phyloP scores from a whole-genome alignment of 2,888 invertebrate genomes.

The Chrysina gloriosa region DNA sequence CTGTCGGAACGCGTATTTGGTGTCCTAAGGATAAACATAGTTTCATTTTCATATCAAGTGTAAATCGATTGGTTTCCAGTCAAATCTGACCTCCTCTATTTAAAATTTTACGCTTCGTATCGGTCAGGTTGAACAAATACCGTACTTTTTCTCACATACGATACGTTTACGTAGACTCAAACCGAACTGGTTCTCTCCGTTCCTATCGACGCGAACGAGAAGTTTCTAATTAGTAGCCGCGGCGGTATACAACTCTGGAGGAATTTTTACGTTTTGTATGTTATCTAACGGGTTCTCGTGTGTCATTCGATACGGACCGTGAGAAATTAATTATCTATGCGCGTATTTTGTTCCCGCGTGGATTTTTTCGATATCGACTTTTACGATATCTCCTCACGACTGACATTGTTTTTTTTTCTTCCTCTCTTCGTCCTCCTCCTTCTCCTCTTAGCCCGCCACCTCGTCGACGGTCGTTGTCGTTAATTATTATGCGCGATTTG shows the following conservation, averaged over 20 bases:
- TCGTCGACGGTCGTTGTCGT: not conserved
- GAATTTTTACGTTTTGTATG: conserved; percentile 25
- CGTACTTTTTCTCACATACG: too few species aligned
- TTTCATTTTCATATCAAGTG: too few species aligned
- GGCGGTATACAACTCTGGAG: not conserved
- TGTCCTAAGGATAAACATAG: too few species aligned
- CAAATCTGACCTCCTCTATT: too few species aligned
- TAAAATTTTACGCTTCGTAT: too few species aligned
- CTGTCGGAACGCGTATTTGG: too few species aligned
- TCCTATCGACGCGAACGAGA: not conserved
- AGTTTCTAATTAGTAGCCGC: not conserved
- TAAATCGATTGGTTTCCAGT: too few species aligned
- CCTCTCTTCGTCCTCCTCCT: too few species aligned
- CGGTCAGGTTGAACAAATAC: too few species aligned
- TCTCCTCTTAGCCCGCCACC: not conserved
- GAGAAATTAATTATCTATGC: conserved; percentile 31
- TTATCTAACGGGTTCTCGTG: conserved; percentile 28
- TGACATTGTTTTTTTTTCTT: not conserved
- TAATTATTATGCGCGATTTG: conserved; percentile 9
- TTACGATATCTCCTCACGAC: conserved; percentile 2
- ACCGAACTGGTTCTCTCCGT: not conserved
- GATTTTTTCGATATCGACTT: conserved; percentile 7
- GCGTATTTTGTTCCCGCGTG: not conserved
- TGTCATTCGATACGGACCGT: conserved; percentile 21
- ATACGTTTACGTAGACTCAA: too few species aligned